Percentiles rank a stretch among this genome's conserved stretches.
These are phyloP conservation scores for Fregata magnificens DNA, from an alignment of 2,113 vertebrate species.

Conservation along the genomic window DNA sequence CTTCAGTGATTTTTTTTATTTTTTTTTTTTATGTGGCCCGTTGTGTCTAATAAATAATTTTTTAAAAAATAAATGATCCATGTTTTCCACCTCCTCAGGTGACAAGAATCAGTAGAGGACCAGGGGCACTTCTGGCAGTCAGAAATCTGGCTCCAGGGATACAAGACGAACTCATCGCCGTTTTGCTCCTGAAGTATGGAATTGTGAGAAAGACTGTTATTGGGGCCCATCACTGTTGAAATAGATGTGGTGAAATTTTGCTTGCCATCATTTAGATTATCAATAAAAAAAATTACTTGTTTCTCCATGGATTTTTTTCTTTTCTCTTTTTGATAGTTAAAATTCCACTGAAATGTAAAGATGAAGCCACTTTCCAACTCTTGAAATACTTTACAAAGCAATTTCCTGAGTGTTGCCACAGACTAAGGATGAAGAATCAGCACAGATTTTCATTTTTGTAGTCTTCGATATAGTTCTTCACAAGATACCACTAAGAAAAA, in stretches of 20 bases:
- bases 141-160: not conserved
- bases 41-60: not conserved
- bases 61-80: not conserved
- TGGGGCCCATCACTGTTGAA: not conserved
- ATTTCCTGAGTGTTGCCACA: not conserved
- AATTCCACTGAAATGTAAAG: not conserved
- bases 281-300: not conserved
- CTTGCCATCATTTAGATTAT: not conserved
- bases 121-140: not conserved
- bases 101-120: not conserved
- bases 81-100: not conserved
- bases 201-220: not conserved
- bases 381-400: not conserved
- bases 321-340: not conserved
- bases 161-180: accelerated
- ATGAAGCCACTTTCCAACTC: not conserved
- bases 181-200: not conserved
- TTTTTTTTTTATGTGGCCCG: not conserved
- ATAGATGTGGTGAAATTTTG: not conserved
- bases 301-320: not conserved
- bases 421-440: not conserved
- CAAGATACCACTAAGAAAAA: not conserved
- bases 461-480: not conserved
- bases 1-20: too few species aligned
- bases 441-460: not conserved